Conservation (phyloP, 2,113 vertebrate species). For the Datnioides undecimradiatus region DNA sequence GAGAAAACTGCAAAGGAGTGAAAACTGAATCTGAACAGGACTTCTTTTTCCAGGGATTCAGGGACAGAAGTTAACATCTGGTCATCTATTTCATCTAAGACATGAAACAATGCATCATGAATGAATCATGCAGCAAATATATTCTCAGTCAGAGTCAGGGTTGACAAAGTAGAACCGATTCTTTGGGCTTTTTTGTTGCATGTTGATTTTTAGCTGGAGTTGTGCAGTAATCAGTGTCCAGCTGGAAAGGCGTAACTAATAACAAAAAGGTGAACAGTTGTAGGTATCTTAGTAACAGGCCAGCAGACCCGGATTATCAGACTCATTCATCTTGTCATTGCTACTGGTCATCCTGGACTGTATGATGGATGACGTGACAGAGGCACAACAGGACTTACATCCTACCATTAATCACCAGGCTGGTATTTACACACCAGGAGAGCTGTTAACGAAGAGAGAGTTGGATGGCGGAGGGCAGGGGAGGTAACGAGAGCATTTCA, state of each 20-base stretch:
- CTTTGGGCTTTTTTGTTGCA: background rate
- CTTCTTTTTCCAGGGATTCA: background rate
- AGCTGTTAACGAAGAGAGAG: constrained; percentile 40
- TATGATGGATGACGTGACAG: constrained; percentile 73
- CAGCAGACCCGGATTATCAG: constrained; percentile 35
- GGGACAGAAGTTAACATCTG: background rate
- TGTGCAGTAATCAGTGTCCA: constrained; percentile 30
- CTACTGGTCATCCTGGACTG: constrained; percentile 57
- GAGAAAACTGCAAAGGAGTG: constrained; percentile 9
- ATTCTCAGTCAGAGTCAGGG: background rate
- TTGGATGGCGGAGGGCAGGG: background rate
- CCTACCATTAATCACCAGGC: constrained; percentile 69
- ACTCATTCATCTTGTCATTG: constrained; percentile 61
- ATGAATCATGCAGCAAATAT: background rate
- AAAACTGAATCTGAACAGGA: background rate
- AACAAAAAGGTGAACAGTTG: constrained; percentile 38
- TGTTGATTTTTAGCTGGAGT: background rate
- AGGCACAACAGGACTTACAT: constrained; percentile 66
- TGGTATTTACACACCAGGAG: constrained; percentile 72
- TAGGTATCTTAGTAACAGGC: constrained; percentile 19
- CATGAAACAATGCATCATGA: background rate
- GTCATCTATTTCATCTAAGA: background rate
- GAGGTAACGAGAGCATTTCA: constrained; percentile 38
- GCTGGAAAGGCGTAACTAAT: constrained; percentile 9
- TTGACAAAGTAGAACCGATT: background rate